A percentile compares a stretch with the other conserved stretches of the same genome.
Evolutionary conservation across 2,113 vertebrate genomes (phyloP).

Genomic region (Asarcornis scutulata): DNA sequence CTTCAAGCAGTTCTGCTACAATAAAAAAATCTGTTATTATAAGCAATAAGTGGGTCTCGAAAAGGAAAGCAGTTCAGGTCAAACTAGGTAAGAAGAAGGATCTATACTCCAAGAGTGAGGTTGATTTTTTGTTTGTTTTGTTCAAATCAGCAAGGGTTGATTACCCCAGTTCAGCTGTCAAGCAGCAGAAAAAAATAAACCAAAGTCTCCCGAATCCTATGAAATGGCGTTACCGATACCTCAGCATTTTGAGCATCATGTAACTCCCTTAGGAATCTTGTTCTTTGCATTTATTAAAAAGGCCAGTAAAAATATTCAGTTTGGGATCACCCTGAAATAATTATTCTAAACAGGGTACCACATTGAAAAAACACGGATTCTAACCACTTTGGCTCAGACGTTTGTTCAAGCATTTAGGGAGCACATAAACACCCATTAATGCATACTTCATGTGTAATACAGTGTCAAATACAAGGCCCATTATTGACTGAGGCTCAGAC

Average conservation of each 20-base stretch:
- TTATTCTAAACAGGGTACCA: background rate
- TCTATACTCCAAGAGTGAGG: background rate
- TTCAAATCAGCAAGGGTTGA: background rate
- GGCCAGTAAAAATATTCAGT: background rate
- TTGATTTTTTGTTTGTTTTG: background rate
- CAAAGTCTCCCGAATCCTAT: background rate
- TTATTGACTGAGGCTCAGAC: background rate
- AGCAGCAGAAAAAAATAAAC: background rate
- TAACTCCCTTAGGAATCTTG: background rate
- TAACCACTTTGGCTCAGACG: background rate
- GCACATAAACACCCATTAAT: background rate
- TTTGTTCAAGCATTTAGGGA: background rate
- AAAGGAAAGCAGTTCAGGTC: background rate
- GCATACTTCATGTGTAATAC: background rate
- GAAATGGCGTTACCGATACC: background rate
- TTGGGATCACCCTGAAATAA: background rate
- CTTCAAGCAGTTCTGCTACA: background rate
- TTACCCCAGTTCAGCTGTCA: background rate
- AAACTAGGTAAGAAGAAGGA: background rate
- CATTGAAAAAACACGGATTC: background rate
- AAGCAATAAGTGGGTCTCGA: background rate
- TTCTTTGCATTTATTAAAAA: background rate
- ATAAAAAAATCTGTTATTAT: background rate
- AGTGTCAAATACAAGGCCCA: background rate
- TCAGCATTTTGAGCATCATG: background rate